Conservation (phyloP, 2,113 vertebrate genomes). For the Eurystomus gularis region DNA sequence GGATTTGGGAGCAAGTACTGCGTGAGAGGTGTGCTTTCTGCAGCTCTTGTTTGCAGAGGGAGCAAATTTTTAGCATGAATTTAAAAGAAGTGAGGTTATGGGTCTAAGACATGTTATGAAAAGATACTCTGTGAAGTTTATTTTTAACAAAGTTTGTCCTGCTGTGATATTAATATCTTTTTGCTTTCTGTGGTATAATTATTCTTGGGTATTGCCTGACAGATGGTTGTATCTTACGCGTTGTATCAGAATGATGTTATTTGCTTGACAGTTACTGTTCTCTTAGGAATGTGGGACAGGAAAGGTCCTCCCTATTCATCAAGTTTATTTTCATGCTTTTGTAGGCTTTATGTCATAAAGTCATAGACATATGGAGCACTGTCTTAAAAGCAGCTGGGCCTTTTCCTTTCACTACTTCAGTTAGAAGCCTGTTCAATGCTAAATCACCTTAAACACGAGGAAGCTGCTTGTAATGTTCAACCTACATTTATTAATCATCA, state of each 20-base stretch:
- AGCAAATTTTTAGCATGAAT: background rate
- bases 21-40: background rate
- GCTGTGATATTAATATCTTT: background rate
- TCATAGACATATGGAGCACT: background rate
- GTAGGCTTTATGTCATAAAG: background rate
- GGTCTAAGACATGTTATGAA: background rate
- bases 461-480: background rate
- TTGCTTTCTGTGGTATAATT: background rate
- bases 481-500: background rate
- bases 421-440: slow-evolving; percentile 3
- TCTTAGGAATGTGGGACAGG: background rate
- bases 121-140: background rate
- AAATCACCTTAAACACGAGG: background rate
- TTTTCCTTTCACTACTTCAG: background rate
- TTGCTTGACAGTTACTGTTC: slow-evolving; percentile 40
- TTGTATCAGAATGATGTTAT: slow-evolving; percentile 18
- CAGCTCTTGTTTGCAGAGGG: background rate
- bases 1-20: background rate
- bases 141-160: background rate
- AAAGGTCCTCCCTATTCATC: slow-evolving; percentile 37
- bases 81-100: background rate
- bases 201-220: background rate
- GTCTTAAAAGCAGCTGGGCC: slow-evolving; percentile 16
- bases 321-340: slow-evolving; percentile 43
- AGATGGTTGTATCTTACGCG: background rate